These are phyloP conservation scores for Lysandra coridon DNA, from an alignment of 2,888 invertebrate species.

Conservation along the genomic window DNA sequence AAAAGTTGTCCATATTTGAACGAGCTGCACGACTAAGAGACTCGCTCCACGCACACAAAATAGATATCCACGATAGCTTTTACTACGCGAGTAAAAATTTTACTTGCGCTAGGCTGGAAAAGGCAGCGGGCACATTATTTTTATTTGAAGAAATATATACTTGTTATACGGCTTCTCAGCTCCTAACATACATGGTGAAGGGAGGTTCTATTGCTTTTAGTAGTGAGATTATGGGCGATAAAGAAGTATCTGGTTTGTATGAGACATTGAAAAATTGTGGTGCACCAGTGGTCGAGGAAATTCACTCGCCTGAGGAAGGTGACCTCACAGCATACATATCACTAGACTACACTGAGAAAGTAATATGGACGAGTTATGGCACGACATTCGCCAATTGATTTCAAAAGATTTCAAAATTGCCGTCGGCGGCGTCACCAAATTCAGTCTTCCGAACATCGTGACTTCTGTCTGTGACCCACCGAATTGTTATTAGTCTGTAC, in stretches of 20 bases:
- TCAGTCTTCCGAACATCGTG: no score
- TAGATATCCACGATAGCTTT: not conserved
- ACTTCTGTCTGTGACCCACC: no score
- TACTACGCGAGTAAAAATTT: not conserved
- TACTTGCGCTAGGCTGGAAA: not conserved
- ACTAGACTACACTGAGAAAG: not conserved
- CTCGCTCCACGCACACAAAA: not conserved
- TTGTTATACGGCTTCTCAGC: not conserved
- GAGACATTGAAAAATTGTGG: not conserved
- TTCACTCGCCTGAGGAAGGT: not conserved
- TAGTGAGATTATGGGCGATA: not conserved
- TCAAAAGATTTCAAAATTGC: no score
- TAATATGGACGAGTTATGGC: slow-evolving; percentile 19
- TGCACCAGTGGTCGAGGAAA: not conserved
- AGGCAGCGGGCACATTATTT: no score
- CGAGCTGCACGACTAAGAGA: not conserved
- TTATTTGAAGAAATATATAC: not conserved
- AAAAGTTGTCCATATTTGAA: not conserved
- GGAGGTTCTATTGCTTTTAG: not conserved
- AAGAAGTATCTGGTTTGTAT: not conserved
- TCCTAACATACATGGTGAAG: not conserved
- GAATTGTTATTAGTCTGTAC: no score
- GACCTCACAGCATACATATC: not conserved
- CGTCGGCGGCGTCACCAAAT: no score
- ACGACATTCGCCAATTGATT: slow-evolving; percentile 15